Evolutionary conservation across 2,113 vertebrate species (phyloP), one percentile per base, ranked within the genome.

Genomic region (Neotoma lepida): DNA sequence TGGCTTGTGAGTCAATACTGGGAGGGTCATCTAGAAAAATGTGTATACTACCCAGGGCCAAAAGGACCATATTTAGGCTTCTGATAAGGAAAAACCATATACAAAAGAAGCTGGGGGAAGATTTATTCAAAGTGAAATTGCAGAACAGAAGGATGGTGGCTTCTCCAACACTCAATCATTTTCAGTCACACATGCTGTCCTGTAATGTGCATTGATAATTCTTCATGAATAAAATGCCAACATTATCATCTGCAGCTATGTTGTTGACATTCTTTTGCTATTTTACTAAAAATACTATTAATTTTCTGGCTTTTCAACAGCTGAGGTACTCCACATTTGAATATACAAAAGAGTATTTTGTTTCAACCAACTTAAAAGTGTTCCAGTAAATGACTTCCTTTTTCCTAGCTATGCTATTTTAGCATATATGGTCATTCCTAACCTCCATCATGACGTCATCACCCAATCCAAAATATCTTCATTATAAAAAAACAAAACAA

Each of bases 351-450:
- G 98, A 98, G 96, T 97, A 98, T 98, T 98, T 98, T 98, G 98
- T 98, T 98, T 98, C 98, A 99, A 98, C 96, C 98, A 98, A 98
- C 98, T 98, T 98, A 98, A 98, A 99, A 98, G 95, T 13, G 98
- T 98, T 99, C 98, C 98, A 98, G 98, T 98, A 98, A 98, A 98
- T 98, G 98, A 98, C 97, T 98, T 99, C 97, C 98, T 98, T 98
- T 98, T 98, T 98, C 95, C 97, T 97, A 96, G 98, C 98, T 98
- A 98, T 98, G 98, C 97, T 98, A 97, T 98, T 98, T 98, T 96
- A 97, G 97, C 93, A 86, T 98, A 98, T 97, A 98, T 95, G 76
- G 89, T 95, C 97, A 92, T 97, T 96, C 96, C 98, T 98, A 98
- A 98, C 98, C 95, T 86, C 86, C 94, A 88, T 94, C 94, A 96